Conservation (phyloP, 2,797 vertebrate genomes). For the Paguma larvata region DNA sequence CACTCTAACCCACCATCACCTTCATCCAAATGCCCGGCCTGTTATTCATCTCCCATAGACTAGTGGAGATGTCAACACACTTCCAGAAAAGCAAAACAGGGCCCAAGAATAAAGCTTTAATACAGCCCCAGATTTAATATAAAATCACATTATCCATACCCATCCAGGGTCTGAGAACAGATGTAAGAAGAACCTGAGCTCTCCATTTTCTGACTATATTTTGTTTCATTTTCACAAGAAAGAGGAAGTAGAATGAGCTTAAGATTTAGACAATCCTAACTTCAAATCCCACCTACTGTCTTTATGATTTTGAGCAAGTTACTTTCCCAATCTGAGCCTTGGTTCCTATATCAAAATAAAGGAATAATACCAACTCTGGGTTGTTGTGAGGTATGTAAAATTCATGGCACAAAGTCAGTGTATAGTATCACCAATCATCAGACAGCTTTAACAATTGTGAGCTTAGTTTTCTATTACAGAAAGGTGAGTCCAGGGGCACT, state of each 20-base stretch:
- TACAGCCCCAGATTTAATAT: not conserved
- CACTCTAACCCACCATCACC: not conserved
- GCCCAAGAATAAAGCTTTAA: not conserved
- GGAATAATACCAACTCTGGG: not conserved
- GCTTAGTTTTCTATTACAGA: constrained; percentile 22
- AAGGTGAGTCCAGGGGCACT: not conserved
- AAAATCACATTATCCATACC: not conserved
- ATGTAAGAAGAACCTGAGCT: not conserved
- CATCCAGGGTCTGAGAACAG: not conserved
- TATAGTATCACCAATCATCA: not conserved
- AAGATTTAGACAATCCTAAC: not conserved
- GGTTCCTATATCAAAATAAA: not conserved
- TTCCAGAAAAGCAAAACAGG: not conserved
- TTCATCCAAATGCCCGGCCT: not conserved
- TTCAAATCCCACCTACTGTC: not conserved
- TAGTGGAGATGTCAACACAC: not conserved
- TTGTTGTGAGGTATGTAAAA: not conserved
- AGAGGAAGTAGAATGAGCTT: not conserved
- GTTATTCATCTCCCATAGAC: not conserved
- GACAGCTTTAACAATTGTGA: not conserved
- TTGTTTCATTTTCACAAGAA: constrained; percentile 24
- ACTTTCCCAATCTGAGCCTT: not conserved
- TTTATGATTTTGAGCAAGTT: not conserved
- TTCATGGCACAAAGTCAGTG: not conserved
- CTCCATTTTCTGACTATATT: not conserved